Percentiles rank a stretch among this genome's conserved stretches.
Conservation (phyloP, 1,140 invertebrate species). For the Hyposmocoma kahamanoa region DNA sequence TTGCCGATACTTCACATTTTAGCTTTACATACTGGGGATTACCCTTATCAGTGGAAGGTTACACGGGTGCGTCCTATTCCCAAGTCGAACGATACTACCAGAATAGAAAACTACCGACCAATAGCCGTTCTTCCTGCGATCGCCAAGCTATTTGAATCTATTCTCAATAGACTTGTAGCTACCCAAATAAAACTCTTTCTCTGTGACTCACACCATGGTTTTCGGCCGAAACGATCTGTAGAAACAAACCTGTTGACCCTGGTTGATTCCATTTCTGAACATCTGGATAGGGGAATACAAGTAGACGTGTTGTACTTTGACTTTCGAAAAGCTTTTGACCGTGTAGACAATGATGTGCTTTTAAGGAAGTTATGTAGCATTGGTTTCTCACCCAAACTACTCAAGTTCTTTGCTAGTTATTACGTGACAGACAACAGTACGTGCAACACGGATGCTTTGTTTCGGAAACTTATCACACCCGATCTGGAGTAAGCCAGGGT, state of each 20-base stretch:
- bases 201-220: not conserved
- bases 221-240: not conserved
- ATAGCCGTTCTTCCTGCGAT: not conserved
- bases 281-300: not conserved
- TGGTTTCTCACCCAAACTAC: not conserved
- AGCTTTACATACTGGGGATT: not conserved
- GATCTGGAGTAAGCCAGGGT: too few relatives aligned
- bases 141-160: not conserved
- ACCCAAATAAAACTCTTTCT: not conserved
- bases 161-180: not conserved
- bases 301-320: not conserved
- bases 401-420: not conserved
- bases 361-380: not conserved
- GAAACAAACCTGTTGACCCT: not conserved
- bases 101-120: not conserved
- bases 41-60: not conserved
- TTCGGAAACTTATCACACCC: too few relatives aligned
- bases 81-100: not conserved
- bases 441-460: too few relatives aligned
- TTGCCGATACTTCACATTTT: not conserved
- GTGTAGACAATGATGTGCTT: not conserved
- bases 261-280: not conserved
- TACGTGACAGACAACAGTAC: too few relatives aligned
- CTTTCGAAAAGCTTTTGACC: not conserved
- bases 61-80: slow-evolving; percentile 6